Conservation (phyloP, 2,113 vertebrate genomes). For the Myocastor coypus region DNA sequence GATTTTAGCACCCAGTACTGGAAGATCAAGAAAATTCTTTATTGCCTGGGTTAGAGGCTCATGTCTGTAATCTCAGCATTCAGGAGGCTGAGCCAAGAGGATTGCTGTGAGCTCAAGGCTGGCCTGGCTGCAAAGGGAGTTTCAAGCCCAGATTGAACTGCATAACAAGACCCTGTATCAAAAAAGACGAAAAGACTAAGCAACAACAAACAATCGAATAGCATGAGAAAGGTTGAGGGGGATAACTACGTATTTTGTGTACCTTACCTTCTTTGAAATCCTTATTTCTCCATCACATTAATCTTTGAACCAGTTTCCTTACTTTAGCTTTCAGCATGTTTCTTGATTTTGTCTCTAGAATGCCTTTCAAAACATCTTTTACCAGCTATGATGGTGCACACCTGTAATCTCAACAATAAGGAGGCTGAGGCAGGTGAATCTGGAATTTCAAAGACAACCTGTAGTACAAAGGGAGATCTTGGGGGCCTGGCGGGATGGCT, state of each 20-base stretch:
- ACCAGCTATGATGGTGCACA: not conserved
- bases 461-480: not conserved
- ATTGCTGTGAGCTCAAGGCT: no score
- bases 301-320: constrained; percentile 29
- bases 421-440: not conserved
- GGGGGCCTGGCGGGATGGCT: no score
- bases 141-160: no score
- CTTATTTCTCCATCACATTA: constrained; percentile 7
- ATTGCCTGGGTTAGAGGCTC: no score
- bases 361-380: constrained; percentile 30
- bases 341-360: not conserved
- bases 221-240: not conserved
- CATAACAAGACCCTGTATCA: no score
- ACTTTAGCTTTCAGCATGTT: constrained; percentile 23
- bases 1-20: no score
- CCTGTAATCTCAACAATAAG: not conserved
- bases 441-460: not conserved
- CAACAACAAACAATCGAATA: not conserved
- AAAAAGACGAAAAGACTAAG: no score
- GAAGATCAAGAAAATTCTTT: no score
- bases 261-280: not conserved
- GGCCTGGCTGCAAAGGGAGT: no score
- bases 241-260: not conserved
- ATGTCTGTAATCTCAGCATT: no score
- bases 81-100: no score